Conservation (phyloP, 2,113 vertebrate genomes). For the Panthera uncia region DNA sequence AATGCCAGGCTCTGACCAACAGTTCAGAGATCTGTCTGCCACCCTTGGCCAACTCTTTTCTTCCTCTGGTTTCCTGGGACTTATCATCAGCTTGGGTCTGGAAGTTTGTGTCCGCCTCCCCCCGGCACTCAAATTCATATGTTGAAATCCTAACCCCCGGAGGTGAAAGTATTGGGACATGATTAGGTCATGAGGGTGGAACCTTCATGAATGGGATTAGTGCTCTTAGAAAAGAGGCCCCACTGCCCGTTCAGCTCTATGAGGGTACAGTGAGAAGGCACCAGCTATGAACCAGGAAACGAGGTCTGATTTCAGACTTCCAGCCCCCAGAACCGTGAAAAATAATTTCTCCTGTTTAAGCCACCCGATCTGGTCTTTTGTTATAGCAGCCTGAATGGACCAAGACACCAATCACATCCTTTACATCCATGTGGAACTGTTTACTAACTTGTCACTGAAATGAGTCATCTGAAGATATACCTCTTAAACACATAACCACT, state of each 20-base stretch:
- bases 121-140: neutral
- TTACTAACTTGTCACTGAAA: neutral
- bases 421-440: neutral
- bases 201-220: neutral
- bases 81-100: neutral
- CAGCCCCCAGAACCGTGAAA: neutral
- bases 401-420: neutral
- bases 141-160: neutral
- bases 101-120: neutral
- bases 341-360: neutral
- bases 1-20: neutral
- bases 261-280: neutral
- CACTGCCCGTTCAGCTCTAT: rapidly evolving
- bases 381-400: neutral
- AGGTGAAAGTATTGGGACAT: neutral
- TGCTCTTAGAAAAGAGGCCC: neutral
- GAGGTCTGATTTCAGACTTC: neutral
- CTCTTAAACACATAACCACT: neutral
- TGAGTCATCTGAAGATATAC: neutral
- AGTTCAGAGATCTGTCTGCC: neutral
- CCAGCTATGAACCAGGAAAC: neutral
- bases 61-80: neutral
- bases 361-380: neutral
- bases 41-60: neutral
- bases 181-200: neutral